These are phyloP conservation scores for Meloe dianella DNA, from an alignment of 2,888 invertebrate species.

Conservation along the genomic window DNA sequence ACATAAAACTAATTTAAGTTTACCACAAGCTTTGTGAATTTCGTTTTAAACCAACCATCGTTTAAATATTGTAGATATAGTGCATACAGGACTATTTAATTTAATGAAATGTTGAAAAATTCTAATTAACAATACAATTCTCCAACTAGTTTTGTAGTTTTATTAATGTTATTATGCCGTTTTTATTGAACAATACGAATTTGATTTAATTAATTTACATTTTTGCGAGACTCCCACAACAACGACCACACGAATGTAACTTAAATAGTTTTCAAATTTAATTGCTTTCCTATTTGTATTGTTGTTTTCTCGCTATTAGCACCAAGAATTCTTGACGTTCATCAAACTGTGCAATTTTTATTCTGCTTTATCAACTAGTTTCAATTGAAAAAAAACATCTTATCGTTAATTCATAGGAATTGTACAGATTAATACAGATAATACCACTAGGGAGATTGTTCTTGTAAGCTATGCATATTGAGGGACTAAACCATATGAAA, in stretches of 20 bases:
- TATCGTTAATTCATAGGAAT: too few relatives aligned
- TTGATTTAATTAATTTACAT: conserved; percentile 25
- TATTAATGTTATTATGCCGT: conserved; percentile 17
- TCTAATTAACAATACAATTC: neutral
- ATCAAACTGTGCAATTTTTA: too few relatives aligned
- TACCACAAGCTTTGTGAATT: neutral
- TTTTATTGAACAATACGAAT: conserved; percentile 18
- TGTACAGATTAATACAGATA: neutral
- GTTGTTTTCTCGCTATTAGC: conserved; percentile 14
- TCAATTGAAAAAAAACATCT: too few relatives aligned
- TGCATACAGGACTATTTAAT: neutral
- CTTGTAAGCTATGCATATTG: conserved; percentile 38
- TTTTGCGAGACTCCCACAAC: conserved; percentile 21
- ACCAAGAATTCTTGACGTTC: too few relatives aligned
- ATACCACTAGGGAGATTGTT: conserved; percentile 21
- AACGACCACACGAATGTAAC: conserved; percentile 22
- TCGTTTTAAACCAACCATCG: neutral
- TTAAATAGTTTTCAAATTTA: conserved; percentile 10
- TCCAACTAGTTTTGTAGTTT: neutral
- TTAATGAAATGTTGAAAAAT: neutral
- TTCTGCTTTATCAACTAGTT: too few relatives aligned
- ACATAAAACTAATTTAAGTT: conserved; percentile 13
- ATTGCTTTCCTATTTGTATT: conserved; percentile 11
- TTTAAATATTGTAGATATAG: neutral
- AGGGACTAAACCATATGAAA: conserved; percentile 35